Conservation (phyloP, 2,888 invertebrate genomes). For the Halictus ligatus region DNA sequence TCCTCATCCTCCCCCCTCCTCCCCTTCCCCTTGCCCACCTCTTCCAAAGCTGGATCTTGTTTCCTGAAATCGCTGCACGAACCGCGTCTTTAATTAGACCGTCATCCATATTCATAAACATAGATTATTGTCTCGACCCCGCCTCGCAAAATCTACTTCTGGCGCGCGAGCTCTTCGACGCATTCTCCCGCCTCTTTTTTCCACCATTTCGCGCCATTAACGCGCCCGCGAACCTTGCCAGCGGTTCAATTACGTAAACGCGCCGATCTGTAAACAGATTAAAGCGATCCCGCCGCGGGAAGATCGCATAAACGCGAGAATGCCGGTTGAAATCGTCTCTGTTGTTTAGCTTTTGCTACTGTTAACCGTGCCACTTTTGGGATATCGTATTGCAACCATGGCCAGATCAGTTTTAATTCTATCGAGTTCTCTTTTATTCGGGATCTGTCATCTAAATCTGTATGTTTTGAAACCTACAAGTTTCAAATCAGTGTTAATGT, state of each 20-base stretch:
- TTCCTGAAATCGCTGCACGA: conserved; percentile 52
- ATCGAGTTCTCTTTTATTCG: no score
- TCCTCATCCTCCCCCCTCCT: no score
- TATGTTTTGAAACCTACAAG: no score
- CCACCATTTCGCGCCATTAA: conserved; percentile 25
- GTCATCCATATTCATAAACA: conserved; percentile 58
- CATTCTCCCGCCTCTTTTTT: not conserved
- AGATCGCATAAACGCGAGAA: not conserved
- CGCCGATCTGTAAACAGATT: conserved; percentile 11
- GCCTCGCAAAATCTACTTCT: not conserved
- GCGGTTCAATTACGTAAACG: conserved; percentile 26
- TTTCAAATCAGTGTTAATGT: no score
- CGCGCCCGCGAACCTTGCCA: not conserved
- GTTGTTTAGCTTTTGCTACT: not conserved
- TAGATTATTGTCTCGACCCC: conserved; percentile 44
- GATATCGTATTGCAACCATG: not conserved
- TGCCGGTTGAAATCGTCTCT: not conserved
- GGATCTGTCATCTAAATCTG: no score
- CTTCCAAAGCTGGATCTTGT: conserved; percentile 12
- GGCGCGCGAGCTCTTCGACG: not conserved
- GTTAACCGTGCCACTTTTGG: not conserved
- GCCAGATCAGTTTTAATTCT: not conserved
- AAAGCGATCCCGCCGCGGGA: not conserved
- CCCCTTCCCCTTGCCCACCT: not conserved
- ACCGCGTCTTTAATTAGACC: conserved; percentile 43